Conservation (phyloP, 2,113 vertebrate genomes). For the Lethenteron camtschaticum region DNA sequence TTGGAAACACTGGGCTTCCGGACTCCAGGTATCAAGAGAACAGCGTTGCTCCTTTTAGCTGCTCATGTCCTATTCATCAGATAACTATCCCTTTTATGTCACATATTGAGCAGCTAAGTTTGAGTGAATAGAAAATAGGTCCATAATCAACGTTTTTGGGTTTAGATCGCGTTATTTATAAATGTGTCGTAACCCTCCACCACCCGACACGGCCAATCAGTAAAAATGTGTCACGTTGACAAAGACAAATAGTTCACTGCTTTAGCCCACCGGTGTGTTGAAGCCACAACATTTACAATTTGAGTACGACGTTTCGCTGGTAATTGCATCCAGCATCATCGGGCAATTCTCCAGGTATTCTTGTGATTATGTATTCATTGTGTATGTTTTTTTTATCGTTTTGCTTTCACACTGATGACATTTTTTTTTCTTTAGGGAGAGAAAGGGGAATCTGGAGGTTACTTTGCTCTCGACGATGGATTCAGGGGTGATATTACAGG, state of each 20-base stretch:
- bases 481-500: constrained; percentile 20
- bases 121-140: background rate
- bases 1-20: too few species aligned
- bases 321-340: too few species aligned
- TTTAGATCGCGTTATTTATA: too few species aligned
- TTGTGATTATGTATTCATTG: background rate
- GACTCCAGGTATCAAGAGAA: too few species aligned
- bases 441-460: constrained; percentile 48
- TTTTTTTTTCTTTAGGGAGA: constrained; percentile 33
- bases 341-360: background rate
- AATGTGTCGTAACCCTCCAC: too few species aligned
- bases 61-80: constrained; percentile 11
- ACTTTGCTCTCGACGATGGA: constrained; percentile 28
- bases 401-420: background rate
- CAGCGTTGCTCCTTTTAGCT: background rate
- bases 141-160: too few species aligned
- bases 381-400: background rate
- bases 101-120: background rate
- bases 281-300: too few species aligned
- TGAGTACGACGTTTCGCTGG: too few species aligned
- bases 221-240: too few species aligned
- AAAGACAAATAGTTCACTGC: too few species aligned
- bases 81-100: background rate
- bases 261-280: too few species aligned
- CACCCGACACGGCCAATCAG: too few species aligned